Percentiles rank a stretch among this genome's conserved stretches.
Evolutionary conservation across 2,888 invertebrate genomes (phyloP).

Genomic region (Watsonalla cultraria): DNA sequence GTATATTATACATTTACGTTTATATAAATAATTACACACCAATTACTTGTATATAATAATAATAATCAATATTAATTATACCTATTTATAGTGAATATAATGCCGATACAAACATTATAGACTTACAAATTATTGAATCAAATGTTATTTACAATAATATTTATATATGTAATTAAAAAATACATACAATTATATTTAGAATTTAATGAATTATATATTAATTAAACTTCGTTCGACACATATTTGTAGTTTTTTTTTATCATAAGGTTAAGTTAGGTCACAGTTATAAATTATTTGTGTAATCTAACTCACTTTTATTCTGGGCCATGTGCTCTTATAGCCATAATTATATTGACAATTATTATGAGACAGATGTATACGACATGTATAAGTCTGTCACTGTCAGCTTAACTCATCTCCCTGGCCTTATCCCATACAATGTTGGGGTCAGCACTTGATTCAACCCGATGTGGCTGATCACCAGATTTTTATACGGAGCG

Average conservation of each 20-base stretch:
- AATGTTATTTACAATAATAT: conserved; percentile 59
- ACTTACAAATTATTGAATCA: conserved; percentile 52
- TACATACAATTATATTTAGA: conserved; percentile 58
- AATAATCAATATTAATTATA: conserved; percentile 32
- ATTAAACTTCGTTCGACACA: conserved; percentile 44
- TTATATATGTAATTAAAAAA: conserved; percentile 33
- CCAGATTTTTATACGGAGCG: too few relatives aligned
- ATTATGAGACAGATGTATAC: too few relatives aligned
- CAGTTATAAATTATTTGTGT: conserved; percentile 14
- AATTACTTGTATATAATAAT: conserved; percentile 46
- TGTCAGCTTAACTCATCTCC: too few relatives aligned
- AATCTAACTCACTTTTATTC: conserved; percentile 33
- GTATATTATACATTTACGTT: conserved; percentile 41
- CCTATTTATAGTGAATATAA: conserved; percentile 37
- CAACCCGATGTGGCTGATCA: too few relatives aligned
- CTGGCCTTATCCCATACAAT: too few relatives aligned
- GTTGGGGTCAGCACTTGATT: too few relatives aligned
- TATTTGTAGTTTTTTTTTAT: conserved; percentile 28
- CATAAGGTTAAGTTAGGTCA: conserved; percentile 20
- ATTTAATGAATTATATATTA: conserved; percentile 41
- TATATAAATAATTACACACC: conserved; percentile 46
- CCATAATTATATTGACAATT: too few relatives aligned
- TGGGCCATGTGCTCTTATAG: conserved; percentile 2
- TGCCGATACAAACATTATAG: conserved; percentile 54
- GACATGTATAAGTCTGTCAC: too few relatives aligned